phyloP scores from a whole-genome alignment of 2,113 vertebrate species.

The Platycercus adscitus region DNA sequence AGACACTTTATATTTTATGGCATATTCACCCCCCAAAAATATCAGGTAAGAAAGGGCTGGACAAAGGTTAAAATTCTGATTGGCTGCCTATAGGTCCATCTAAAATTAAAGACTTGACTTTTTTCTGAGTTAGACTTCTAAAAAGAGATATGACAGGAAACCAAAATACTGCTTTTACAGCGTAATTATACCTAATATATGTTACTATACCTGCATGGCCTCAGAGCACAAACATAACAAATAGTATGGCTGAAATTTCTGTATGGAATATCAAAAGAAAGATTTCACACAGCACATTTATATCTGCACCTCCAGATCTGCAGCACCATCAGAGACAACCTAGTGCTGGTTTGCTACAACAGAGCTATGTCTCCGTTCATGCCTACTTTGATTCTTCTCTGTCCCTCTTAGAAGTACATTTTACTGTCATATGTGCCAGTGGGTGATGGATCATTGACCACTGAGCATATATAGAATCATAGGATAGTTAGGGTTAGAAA shows the following conservation, averaged over 20 bases:
- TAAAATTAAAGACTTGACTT: background rate
- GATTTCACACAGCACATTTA: background rate
- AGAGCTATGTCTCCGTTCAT: background rate
- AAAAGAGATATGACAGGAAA: background rate
- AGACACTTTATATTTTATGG: background rate
- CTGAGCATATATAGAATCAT: background rate
- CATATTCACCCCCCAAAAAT: background rate
- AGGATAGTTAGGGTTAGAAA: too few species aligned
- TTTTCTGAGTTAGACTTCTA: background rate
- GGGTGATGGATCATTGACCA: conserved; percentile 9
- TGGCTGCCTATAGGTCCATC: background rate
- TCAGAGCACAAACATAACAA: background rate
- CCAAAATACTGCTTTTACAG: background rate
- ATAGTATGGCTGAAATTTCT: background rate
- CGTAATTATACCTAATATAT: background rate
- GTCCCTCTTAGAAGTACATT: conserved; percentile 1
- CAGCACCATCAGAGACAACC: background rate
- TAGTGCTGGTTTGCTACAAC: conserved; percentile 27
- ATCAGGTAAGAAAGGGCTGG: background rate
- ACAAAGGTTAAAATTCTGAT: background rate
- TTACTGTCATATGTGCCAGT: background rate
- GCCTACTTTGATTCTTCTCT: conserved; percentile 8
- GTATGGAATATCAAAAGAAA: background rate
- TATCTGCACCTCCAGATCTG: background rate
- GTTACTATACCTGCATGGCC: background rate